Evolutionary conservation across 2,888 invertebrate genomes (phyloP).

Genomic region (Vannuccia rotundouncinata): DNA sequence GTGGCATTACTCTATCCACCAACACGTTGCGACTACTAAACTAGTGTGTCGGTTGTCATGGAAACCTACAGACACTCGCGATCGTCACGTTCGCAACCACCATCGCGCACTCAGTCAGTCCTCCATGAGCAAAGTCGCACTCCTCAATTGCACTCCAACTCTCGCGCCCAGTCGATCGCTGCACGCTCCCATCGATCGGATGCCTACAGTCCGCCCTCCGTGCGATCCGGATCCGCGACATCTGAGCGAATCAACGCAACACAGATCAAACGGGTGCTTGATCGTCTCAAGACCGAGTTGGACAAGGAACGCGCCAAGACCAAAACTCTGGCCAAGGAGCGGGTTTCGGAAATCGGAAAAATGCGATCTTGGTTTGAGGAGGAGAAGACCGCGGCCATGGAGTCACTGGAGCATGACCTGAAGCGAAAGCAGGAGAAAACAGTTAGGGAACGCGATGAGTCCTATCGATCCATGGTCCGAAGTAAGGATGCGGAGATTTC

Average conservation of each 20-base stretch:
- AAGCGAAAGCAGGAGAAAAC: neutral
- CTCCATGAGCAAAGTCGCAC: neutral
- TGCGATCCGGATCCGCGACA: neutral
- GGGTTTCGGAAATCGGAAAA: neutral
- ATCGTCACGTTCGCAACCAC: neutral
- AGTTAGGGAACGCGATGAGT: neutral
- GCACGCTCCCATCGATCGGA: neutral
- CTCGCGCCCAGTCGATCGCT: neutral
- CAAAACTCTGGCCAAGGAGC: neutral
- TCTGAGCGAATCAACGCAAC: neutral
- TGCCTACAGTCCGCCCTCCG: neutral
- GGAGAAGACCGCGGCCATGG: neutral
- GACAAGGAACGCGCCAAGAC: neutral
- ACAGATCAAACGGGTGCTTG: neutral
- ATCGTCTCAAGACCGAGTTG: neutral
- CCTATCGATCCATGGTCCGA: neutral
- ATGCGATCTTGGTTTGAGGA: neutral
- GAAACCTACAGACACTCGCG: neutral
- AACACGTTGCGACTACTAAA: too few relatives aligned
- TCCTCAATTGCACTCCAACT: neutral
- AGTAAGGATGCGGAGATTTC: neutral
- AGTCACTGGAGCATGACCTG: conserved; percentile 5
- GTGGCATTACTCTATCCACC: too few relatives aligned
- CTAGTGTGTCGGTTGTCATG: too few relatives aligned
- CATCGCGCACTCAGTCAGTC: neutral